These are phyloP conservation scores for Teinopalpus imperialis DNA, from an alignment of 2,888 invertebrate genomes.

Conservation along the genomic window DNA sequence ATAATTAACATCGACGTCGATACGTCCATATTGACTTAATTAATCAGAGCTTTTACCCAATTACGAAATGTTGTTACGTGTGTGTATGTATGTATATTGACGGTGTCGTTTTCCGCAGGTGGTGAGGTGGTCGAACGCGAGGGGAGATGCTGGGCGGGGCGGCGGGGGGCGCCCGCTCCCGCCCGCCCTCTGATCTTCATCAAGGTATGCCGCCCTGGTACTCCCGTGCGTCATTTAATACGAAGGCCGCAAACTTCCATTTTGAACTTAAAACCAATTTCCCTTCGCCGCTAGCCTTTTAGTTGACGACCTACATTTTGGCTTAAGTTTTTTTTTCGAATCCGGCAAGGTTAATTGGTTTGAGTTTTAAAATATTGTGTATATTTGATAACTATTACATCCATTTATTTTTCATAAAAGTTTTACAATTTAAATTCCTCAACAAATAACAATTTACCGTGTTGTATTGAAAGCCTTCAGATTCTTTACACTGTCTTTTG, in stretches of 20 bases:
- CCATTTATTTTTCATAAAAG: no score
- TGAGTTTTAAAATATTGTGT: neutral
- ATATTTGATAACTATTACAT: no score
- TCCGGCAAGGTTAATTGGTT: neutral
- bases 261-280: constrained; percentile 9
- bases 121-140: constrained; percentile 68
- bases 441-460: no score
- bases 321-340: neutral
- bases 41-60: no score
- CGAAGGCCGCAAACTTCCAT: constrained; percentile 9
- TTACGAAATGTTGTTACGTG: neutral
- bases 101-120: constrained; percentile 50
- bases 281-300: neutral
- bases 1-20: no score
- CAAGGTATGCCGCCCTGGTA: constrained; percentile 71
- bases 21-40: no score
- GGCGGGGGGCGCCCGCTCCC: constrained; percentile 81
- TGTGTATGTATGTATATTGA: constrained; percentile 14
- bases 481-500: no score
- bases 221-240: constrained; percentile 13
- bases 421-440: no score
- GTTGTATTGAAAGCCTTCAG: no score
- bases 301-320: constrained; percentile 8
- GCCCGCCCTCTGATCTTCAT: constrained; percentile 77
- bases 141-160: constrained; percentile 80